Evolutionary conservation across 30 jellyfish, hydroid and myxozoan genomes (phyloP), one percentile per base, ranked within the genome.

Genomic region (Aurelia sp.): DNA sequence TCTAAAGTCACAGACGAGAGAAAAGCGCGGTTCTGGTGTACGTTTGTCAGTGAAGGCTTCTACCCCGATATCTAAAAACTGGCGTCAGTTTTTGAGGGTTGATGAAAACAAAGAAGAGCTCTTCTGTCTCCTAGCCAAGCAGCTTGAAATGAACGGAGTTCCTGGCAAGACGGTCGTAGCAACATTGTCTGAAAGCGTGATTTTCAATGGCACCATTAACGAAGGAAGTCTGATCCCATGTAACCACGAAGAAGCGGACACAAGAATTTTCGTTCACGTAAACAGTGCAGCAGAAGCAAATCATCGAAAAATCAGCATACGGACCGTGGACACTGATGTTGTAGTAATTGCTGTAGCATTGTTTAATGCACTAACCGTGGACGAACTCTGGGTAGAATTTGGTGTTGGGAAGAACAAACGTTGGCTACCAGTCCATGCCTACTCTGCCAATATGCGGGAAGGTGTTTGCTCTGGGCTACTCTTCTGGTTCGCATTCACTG

Each of bases 11-110:
- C 47, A 33, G 66, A 55, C 90, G 12, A 65, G 90, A 48, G 72
- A 37, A 12, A 80, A 47, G 60, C n/a, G 90, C 8, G 96, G 96
- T 1, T 31, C 17, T 60, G 94, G 93, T 30, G 31, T 55, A 60
- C 88, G 86, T 10, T 6, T 96, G 23, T 71, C 47, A 15, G 95
- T 89, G 2, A 72, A 4, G 33, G 62, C 61, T 4, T 22, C 69
- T 4, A 69, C 91, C 37, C 76, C 71, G 1, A 44, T 64, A 3
- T 21, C 22, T 37, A 63, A 48, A 50, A 79, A 79, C 47, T 66
- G 82, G 90, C 71, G 62, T 18, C 22, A 8, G 69, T 64, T 79
- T 40, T 51, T 79, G 13, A 40, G 82, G 59, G 72, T 62, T 17
- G 73, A 79, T 44, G 82, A 79, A 40, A 79, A 79, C 55, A 79